Base-by-base conservation (phyloP, 2,888 invertebrate species). In the Bellardia bayeri region DNA sequence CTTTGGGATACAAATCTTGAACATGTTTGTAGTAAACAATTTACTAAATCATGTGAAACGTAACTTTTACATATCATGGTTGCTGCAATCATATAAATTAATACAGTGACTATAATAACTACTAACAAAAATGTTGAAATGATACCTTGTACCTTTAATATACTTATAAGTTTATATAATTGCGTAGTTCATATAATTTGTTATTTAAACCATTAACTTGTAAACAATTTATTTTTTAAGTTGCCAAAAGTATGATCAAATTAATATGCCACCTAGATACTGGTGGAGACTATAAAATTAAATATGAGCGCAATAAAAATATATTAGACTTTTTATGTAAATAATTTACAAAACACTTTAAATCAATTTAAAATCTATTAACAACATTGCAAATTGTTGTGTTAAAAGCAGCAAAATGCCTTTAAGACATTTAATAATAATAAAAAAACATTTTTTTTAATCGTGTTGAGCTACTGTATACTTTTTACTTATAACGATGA, bases 331-430 rank as follows among this genome's bases (percentile, higher is more conserved):
- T 49, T 49, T 4, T 49, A 49, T 49, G 4, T 3, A 45, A 45
- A 74, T 3, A 7, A 49, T 49, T 58, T 13, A 16, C 54, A 40
- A 63, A 51, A 54, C 42, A 45, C 42, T 63, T 49, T 37, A 58
- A 61, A 66, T 69, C 61, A 40, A 69, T 68, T 45, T 69, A 51
- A 45, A 58, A 49, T 56, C 56, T 66, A 79, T 68, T 68, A 68
- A 78, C 66, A 78, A 33, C 51, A n/a, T 45, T 33, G n/a, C 37
- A 8, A 56, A 56, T 68, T 58, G 45, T 9, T 76, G 37, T 75
- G 37, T 75, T 63, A 16, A 40, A 56, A 16, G 42, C 30, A 23
- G n/a, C 33, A 30, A 61, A 74, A 49, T 33, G 30, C 30, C 61
- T 61, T 8, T 23, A 23, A 63, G 61, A n/a, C 61, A 49, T 63